These are phyloP conservation scores for Steinernema feltiae DNA, from an alignment of 1,140 invertebrate genomes.

Conservation along the genomic window DNA sequence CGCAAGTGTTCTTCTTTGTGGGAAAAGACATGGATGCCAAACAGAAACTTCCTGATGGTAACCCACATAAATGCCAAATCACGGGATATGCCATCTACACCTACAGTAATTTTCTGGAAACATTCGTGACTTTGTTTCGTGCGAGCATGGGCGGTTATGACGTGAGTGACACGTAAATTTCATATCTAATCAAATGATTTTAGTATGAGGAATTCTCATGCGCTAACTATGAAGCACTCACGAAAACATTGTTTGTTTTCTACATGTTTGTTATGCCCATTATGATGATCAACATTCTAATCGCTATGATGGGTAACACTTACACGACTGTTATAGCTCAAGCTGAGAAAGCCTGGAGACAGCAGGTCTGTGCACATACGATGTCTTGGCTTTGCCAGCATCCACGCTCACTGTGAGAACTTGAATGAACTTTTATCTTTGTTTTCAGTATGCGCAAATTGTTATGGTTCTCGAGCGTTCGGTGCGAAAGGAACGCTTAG, in stretches of 20 bases:
- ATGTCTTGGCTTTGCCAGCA: not conserved
- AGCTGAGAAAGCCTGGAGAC: constrained; percentile 96
- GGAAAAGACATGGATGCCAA: constrained; percentile 73
- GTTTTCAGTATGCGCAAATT: constrained; percentile 86
- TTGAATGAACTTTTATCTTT: constrained; percentile 10
- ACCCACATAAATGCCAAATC: constrained; percentile 38
- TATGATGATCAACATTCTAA: constrained; percentile 66
- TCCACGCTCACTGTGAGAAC: constrained; percentile 8
- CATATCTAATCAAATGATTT: constrained; percentile 41
- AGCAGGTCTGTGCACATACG: constrained; percentile 69
- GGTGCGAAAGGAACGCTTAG: constrained; percentile 77
- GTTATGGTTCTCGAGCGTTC: constrained; percentile 87
- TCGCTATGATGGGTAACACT: constrained; percentile 65
- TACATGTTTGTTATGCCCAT: constrained; percentile 97
- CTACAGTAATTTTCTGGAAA: constrained; percentile 69
- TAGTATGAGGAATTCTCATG: constrained; percentile 83
- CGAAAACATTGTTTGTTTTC: constrained; percentile 86
- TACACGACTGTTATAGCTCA: constrained; percentile 77
- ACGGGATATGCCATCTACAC: constrained; percentile 70
- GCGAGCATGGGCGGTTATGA: constrained; percentile 95
- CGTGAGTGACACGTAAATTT: constrained; percentile 65
- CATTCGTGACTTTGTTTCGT: constrained; percentile 94
- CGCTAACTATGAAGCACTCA: constrained; percentile 80
- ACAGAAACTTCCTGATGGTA: constrained; percentile 64
- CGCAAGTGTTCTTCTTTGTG: constrained; percentile 90